A percentile compares a stretch with the other conserved stretches of the same genome.
Evolutionary conservation across 2,888 invertebrate genomes (phyloP).

Genomic region (Drosophila peninsularis): DNA sequence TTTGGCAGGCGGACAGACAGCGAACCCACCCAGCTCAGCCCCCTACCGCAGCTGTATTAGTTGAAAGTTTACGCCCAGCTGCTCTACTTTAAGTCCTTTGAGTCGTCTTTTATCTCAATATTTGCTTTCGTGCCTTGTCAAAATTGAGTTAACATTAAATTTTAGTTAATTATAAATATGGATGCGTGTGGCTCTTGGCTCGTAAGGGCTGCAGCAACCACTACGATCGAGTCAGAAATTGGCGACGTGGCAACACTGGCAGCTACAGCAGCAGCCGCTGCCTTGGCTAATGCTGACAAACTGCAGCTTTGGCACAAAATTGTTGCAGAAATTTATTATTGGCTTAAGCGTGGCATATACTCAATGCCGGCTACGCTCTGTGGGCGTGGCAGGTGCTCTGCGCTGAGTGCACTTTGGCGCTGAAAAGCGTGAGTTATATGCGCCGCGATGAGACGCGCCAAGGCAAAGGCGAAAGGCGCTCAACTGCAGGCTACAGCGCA

Average conservation of each 20-base stretch:
- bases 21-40: background rate
- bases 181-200: slow-evolving; percentile 5
- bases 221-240: slow-evolving; percentile 29
- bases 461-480: slow-evolving; percentile 14
- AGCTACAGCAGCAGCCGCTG: slow-evolving; percentile 10
- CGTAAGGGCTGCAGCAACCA: slow-evolving; percentile 4
- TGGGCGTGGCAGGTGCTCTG: slow-evolving; percentile 32
- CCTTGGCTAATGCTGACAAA: slow-evolving; percentile 71
- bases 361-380: slow-evolving; percentile 29
- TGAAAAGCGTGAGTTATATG: slow-evolving; percentile 69
- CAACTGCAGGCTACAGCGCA: slow-evolving; percentile 28
- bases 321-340: slow-evolving; percentile 76
- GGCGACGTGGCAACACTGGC: slow-evolving; percentile 15
- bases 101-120: slow-evolving; percentile 42
- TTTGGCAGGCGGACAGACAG: slow-evolving; percentile 32
- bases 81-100: slow-evolving; percentile 5
- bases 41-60: background rate
- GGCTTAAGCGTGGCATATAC: slow-evolving; percentile 59
- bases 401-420: slow-evolving; percentile 66
- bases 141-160: slow-evolving; percentile 47
- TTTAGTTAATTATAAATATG: slow-evolving; percentile 61
- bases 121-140: slow-evolving; percentile 39
- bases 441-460: slow-evolving; percentile 26
- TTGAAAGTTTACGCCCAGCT: slow-evolving; percentile 19
- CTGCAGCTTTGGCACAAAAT: slow-evolving; percentile 75